Evolutionary conservation across 2,888 invertebrate species (phyloP), one percentile per base, ranked within the genome.

Genomic region (Torymus texanus): DNA sequence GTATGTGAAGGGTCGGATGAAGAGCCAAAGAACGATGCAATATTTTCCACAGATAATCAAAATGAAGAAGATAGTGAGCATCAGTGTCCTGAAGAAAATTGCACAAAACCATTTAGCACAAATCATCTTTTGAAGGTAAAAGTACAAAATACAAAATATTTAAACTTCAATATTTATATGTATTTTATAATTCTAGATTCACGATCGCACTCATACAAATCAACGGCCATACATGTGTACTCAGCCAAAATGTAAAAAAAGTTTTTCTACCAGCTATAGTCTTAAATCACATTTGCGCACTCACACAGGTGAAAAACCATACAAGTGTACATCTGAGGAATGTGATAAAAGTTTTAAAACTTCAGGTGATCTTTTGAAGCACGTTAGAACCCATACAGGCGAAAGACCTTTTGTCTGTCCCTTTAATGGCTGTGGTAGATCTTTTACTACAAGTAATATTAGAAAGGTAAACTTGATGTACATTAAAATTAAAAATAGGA

Each of bases 361-460:
- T 3, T 93, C 93, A 0, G 93, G 93, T 0, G 93, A 93, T 86
- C 88, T 93, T 59, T 91, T 93, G 84, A 93, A 93, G 85, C 93
- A 93, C 86, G 91, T 92, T 56, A 88, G 93, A 70, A 93, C 92
- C 55, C 93, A 93, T 84, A 93, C 93, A 79, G 93, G 93, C 88
- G 88, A 87, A 84, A 84, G 88, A 53, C 89, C 89, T 0, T 89
- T 89, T 58, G 76, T 88, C 21, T 89, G 89, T 81, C 89, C 89
- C 0, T 88, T 86, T 75, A 92, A 92, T 75, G 93, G 93, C 18
- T 94, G 94, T 87, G 92, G 92, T 51, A 91, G 93, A 82, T 93
- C 93, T 0, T 94, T 94, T 86, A 94, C 94, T 0, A 94, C 94
- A 0, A 93, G 94, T 24, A 94, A 94, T 86, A 94, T 94, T 75